Evolutionary conservation across 2,797 vertebrate genomes (phyloP).

Genomic region (Phrynocephalus guinanensis): DNA sequence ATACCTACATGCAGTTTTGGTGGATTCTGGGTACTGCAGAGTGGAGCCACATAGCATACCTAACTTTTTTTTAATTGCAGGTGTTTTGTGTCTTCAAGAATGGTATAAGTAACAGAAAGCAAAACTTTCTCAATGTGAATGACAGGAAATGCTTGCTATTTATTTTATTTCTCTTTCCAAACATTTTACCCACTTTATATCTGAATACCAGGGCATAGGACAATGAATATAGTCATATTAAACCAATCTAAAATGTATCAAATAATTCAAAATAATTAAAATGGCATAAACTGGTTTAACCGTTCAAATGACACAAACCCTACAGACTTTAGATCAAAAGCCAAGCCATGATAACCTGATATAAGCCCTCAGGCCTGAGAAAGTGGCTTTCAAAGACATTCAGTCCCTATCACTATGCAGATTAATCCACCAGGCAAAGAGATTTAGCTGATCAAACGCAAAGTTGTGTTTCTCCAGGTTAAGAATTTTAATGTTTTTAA

Average conservation of each 20-base stretch:
- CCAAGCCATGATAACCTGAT: not conserved
- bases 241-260: too few species aligned
- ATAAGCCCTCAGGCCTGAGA: not conserved
- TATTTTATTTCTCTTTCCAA: too few species aligned
- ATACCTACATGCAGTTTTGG: not conserved
- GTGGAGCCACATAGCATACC: not conserved
- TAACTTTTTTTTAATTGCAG: not conserved
- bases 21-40: not conserved
- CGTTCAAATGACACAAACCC: not conserved
- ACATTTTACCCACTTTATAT: too few species aligned
- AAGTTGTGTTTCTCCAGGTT: not conserved
- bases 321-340: too few species aligned
- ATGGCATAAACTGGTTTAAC: too few species aligned
- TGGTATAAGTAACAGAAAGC: not conserved
- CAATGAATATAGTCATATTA: too few species aligned
- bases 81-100: not conserved
- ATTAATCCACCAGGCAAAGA: not conserved
- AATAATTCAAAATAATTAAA: too few species aligned
- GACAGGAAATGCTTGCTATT: not conserved
- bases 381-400: not conserved
- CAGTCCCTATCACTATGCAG: not conserved
- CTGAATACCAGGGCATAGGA: too few species aligned
- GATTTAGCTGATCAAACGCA: not conserved
- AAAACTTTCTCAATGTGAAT: not conserved
- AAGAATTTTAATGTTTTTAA: not conserved